Evolutionary conservation across 2,888 invertebrate species (phyloP), one percentile per base, ranked within the genome.

Genomic region (Nebria brevicollis): DNA sequence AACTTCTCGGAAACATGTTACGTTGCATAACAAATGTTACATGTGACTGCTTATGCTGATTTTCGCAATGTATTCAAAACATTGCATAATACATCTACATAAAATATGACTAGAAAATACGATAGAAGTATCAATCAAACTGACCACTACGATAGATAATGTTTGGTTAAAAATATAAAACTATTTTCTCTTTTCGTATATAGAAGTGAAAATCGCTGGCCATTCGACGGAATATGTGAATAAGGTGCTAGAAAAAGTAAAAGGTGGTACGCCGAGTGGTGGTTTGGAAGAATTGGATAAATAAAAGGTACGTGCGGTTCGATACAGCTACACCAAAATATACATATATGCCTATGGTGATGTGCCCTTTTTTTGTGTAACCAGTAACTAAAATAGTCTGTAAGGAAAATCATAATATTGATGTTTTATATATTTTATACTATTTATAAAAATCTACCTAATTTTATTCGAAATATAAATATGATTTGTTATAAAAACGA

Each of bases 201-300:
- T 92, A 95, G 97, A 95, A 90, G 90, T 95, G 77, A 94, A 94
- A 91, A 96, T 98, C 87, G 98, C 97, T 76, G 98, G 97, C 77
- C 93, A 95, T 86, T 95, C 97, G 74, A 97, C 98, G 11, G 98
- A 98, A 86, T 98, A 95, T 89, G 98, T 98, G 66, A 98, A 98
- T 89, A 94, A 93, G 90, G 94, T 98, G 82, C 90, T 98, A 89
- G 96, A 97, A 82, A 96, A 95, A 88, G 94, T 97, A 78, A 95
- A 93, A 89, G 90, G 92, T 82, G 97, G 97, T 54, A 93, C 94
- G 86, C 92, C 93, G 77, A 93, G 93, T 85, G 95, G 95, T 84
- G 95, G 95, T 77, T 90, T 96, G 83, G 94, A 95, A 86, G 95
- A 96, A 84, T 90, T 95, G 86, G 92, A 93, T 87, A 87, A 83